Conservation (phyloP, 1,140 invertebrate species). For the Drosophila malerkotliana region DNA sequence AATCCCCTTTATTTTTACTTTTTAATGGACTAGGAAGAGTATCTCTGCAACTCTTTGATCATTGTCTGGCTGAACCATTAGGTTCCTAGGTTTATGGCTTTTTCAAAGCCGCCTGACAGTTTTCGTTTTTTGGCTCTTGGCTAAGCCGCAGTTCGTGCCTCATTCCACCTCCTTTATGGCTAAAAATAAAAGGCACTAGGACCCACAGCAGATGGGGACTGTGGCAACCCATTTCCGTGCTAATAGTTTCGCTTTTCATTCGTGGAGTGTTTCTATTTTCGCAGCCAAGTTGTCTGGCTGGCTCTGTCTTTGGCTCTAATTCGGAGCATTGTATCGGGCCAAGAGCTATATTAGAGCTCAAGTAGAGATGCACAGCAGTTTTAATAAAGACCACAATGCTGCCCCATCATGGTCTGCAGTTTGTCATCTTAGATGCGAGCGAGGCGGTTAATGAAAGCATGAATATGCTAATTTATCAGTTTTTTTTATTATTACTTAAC, state of each 20-base stretch:
- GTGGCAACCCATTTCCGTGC: slow-evolving; percentile 47
- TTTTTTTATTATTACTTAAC: slow-evolving; percentile 43
- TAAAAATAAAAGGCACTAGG: slow-evolving; percentile 67
- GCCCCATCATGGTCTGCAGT: slow-evolving; percentile 41
- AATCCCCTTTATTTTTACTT: not conserved
- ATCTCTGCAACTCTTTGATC: slow-evolving; percentile 19
- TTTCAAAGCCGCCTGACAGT: slow-evolving; percentile 43
- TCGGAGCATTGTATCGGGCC: slow-evolving; percentile 17
- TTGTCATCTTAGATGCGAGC: slow-evolving; percentile 40
- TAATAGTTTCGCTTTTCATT: slow-evolving; percentile 75
- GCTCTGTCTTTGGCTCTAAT: slow-evolving; percentile 13
- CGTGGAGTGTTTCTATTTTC: slow-evolving; percentile 45
- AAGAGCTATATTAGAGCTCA: slow-evolving; percentile 10
- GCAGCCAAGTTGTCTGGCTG: slow-evolving; percentile 6
- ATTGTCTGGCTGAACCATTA: slow-evolving; percentile 35
- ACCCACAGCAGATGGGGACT: slow-evolving; percentile 6
- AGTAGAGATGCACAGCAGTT: slow-evolving; percentile 15
- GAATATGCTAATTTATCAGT: slow-evolving; percentile 66
- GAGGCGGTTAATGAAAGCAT: slow-evolving; percentile 48
- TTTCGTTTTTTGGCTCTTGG: slow-evolving; percentile 29
- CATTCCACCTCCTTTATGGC: slow-evolving; percentile 31
- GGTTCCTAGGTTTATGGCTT: slow-evolving; percentile 45
- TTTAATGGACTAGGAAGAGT: slow-evolving; percentile 18
- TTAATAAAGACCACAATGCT: too few relatives aligned
- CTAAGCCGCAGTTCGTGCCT: slow-evolving; percentile 18